Base-by-base conservation (phyloP, 1,140 invertebrate genomes). In the Drosophila elegans region DNA sequence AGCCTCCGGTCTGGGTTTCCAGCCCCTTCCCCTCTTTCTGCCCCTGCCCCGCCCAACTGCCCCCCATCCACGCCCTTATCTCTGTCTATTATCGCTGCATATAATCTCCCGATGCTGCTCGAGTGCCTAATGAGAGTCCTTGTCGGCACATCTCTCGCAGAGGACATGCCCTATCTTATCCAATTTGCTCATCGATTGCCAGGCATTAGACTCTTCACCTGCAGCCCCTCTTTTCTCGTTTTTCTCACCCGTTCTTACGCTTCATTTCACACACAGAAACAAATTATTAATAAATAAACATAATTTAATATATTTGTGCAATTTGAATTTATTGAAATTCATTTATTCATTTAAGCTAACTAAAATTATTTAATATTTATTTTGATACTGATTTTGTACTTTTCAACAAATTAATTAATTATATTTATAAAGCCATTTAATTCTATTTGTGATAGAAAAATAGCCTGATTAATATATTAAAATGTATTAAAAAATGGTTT, bases 61-160 rank as follows among this genome's bases (percentile, higher is more conserved):
- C 25, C 45, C 57, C 32, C 25, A 32, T 56, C 29, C 48, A 67
- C 64, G 49, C 74, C 61, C 69, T 86, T 86, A 86, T 88, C 82
- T 80, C 41, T 59, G 69, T 56, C 74, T 73, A 63, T 86, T 86
- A 86, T 86, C 82, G 79, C 64, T 78, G 81, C 76, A 84, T 46
- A 75, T 79, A 73, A 66, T 66, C 63, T 60, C 44, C 55, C 42
- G 38, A 45, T 49, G 76, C 38, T 60, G 56, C 69, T 83, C 79
- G 71, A 86, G 83, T 82, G 66, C 42, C 66, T 88, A 86, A 86
- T 86, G 83, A 88, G 64, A 61, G 61, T 69, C 69, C 71, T 88
- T 74, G 59, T 67, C 78, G 79, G 64, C 80, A 49, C 64, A 67
- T 66, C 63, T 55, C 60, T 46, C 38, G 48, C 41, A 42, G 41